A percentile compares a stretch with the other conserved stretches of the same genome.
Evolutionary conservation across 2,113 vertebrate species (phyloP).

Genomic region (Choloepus hoffmanni): DNA sequence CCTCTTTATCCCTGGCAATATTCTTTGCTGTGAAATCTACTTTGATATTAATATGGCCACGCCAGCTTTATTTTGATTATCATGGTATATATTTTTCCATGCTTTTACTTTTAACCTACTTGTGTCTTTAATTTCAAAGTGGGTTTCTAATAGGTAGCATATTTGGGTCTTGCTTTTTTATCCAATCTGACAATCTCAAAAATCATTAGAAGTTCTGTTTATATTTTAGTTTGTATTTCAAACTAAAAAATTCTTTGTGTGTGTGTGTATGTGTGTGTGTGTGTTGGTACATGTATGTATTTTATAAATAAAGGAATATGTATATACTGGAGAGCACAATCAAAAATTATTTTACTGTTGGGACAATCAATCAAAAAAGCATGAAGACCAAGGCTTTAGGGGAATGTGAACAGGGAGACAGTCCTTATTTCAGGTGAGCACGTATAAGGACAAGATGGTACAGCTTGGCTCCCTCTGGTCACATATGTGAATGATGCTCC

Average conservation of each 20-base stretch:
- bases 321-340: neutral
- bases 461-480: neutral
- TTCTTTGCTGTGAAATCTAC: slow-evolving; percentile 33
- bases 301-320: neutral
- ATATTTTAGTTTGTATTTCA: slow-evolving; percentile 36
- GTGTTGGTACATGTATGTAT: neutral
- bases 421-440: neutral
- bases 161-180: slow-evolving; percentile 20
- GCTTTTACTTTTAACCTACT: slow-evolving; percentile 38
- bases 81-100: neutral
- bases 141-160: neutral
- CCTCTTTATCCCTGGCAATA: neutral
- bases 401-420: neutral
- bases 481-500: neutral
- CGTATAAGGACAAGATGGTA: neutral
- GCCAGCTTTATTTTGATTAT: slow-evolving; percentile 50
- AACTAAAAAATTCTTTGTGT: neutral
- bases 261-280: neutral
- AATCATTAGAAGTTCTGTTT: slow-evolving; percentile 1
- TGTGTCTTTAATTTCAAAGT: slow-evolving; percentile 35
- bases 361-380: neutral
- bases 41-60: neutral
- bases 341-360: neutral
- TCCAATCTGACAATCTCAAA: neutral
- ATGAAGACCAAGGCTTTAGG: neutral